Evolutionary conservation across 2,113 vertebrate genomes (phyloP).

Genomic region (Zapornia atra): DNA sequence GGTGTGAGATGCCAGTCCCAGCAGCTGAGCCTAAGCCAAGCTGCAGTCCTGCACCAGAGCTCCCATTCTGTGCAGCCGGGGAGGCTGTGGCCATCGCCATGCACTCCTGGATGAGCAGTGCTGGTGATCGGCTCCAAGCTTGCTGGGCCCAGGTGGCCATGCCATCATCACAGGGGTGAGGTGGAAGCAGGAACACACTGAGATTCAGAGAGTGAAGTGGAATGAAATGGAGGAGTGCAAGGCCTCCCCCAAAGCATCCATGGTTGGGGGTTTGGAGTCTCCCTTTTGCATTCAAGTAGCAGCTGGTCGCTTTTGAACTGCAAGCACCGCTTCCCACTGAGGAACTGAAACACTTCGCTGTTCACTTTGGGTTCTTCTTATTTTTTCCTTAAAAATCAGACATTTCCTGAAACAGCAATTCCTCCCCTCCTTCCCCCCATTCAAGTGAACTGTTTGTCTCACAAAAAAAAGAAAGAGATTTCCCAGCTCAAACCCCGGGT

Average conservation of each 20-base stretch:
- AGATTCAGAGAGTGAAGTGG: background rate
- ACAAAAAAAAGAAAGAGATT: background rate
- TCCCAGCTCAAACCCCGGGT: background rate
- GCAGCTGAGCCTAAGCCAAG: background rate
- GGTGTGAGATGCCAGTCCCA: fast-evolving
- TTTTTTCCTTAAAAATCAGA: background rate
- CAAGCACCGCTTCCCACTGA: background rate
- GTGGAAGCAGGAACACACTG: background rate
- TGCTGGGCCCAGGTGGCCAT: fast-evolving
- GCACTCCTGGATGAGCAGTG: fast-evolving
- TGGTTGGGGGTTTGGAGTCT: background rate
- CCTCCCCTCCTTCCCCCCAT: too few relatives aligned
- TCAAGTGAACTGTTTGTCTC: background rate
- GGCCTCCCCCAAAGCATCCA: background rate
- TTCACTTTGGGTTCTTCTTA: background rate
- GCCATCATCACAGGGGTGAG: background rate
- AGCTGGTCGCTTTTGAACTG: background rate
- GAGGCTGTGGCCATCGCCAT: background rate
- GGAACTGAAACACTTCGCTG: background rate
- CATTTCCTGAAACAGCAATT: background rate
- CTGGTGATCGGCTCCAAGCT: fast-evolving
- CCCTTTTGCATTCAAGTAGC: background rate
- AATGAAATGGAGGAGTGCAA: background rate
- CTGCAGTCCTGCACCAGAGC: background rate
- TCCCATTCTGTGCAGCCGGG: background rate